Percentiles rank a stretch among this genome's conserved stretches.
Conservation (phyloP, 2,888 invertebrate genomes). For the Dexiosoma caninum region DNA sequence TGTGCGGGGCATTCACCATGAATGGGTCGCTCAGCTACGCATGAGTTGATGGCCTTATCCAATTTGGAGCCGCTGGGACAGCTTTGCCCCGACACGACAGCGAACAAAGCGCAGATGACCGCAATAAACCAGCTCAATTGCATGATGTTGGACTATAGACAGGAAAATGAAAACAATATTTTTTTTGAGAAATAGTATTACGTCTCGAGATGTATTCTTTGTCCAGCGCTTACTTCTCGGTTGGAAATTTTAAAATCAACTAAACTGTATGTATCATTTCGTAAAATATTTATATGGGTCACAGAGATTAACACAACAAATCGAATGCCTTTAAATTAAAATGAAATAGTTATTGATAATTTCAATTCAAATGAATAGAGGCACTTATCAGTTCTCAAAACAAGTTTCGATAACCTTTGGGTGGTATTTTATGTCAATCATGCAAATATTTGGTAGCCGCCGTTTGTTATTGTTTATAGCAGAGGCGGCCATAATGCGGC, state of each 20-base stretch:
- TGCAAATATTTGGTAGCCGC: too few species aligned
- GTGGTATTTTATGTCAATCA: not conserved
- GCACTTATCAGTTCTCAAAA: not conserved
- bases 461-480: too few species aligned
- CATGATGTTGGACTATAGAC: constrained; percentile 67
- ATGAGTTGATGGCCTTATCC: constrained; percentile 71
- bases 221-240: constrained; percentile 25
- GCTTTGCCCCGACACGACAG: constrained; percentile 65
- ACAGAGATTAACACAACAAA: not conserved
- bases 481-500: too few species aligned
- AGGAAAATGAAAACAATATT: too few species aligned
- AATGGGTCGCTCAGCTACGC: constrained; percentile 70
- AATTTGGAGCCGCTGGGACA: constrained; percentile 69
- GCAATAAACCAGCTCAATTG: constrained; percentile 72
- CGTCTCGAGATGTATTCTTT: too few species aligned
- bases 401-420: constrained; percentile 15
- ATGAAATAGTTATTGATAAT: not conserved
- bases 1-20: constrained; percentile 72
- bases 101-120: constrained; percentile 70
- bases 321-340: not conserved
- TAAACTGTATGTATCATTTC: constrained; percentile 2
- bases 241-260: constrained; percentile 14
- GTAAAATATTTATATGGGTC: constrained; percentile 25
- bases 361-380: not conserved
- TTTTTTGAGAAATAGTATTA: too few species aligned